Conservation (phyloP, 1,140 invertebrate genomes). For the Eciton burchellii region DNA sequence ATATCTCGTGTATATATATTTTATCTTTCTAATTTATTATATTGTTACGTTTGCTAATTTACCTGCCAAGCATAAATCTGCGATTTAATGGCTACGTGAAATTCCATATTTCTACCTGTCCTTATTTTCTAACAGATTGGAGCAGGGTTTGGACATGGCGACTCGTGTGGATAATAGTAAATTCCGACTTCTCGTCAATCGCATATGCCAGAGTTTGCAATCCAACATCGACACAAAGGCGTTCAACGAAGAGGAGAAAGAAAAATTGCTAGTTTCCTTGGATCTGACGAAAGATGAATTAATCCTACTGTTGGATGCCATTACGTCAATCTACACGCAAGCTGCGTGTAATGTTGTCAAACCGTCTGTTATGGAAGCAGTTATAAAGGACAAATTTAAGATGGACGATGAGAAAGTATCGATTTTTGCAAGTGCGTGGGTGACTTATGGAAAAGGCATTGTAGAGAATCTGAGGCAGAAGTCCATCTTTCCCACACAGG, state of each 20-base stretch:
- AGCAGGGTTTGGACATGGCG: constrained; percentile 75
- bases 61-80: too few relatives aligned
- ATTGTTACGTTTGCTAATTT: too few relatives aligned
- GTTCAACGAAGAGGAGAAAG: constrained; percentile 80
- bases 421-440: constrained; percentile 79
- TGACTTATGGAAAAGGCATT: constrained; percentile 78
- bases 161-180: constrained; percentile 79
- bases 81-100: constrained; percentile 12
- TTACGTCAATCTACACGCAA: constrained; percentile 77
- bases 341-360: constrained; percentile 78
- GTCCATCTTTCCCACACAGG: constrained; percentile 80
- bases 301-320: constrained; percentile 74
- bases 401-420: constrained; percentile 76
- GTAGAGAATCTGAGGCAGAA: constrained; percentile 76
- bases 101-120: background rate
- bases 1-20: background rate
- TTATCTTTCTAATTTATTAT: background rate
- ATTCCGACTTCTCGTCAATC: constrained; percentile 79
- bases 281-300: constrained; percentile 77
- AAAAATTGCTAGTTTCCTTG: constrained; percentile 80
- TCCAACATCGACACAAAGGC: constrained; percentile 68
- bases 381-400: constrained; percentile 76
- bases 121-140: constrained; percentile 66
- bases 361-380: constrained; percentile 71
- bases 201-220: constrained; percentile 78